phyloP scores from a whole-genome alignment of 2,113 vertebrate species.

The Phaethon lepturus region DNA sequence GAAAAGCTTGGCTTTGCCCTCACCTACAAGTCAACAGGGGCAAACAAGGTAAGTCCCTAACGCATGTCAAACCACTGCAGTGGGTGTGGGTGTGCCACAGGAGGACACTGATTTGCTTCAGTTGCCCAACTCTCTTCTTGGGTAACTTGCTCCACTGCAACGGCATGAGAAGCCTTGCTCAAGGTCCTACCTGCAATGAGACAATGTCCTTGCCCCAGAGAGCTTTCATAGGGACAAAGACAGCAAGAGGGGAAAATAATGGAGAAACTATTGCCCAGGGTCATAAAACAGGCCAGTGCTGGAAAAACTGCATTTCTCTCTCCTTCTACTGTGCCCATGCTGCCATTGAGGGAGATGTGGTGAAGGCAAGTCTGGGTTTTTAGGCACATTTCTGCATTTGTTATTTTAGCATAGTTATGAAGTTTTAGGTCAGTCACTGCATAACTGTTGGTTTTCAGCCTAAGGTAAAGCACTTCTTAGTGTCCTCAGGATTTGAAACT shows the following conservation, averaged over 20 bases:
- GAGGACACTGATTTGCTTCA: neutral
- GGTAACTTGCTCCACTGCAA: neutral
- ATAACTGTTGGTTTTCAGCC: neutral
- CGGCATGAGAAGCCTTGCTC: neutral
- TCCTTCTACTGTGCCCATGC: neutral
- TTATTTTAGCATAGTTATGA: neutral
- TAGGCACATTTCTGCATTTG: neutral
- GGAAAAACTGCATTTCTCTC: neutral
- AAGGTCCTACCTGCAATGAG: neutral
- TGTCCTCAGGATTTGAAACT: neutral
- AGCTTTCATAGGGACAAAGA: neutral
- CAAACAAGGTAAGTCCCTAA: neutral
- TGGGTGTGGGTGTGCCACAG: neutral
- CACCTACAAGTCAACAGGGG: neutral
- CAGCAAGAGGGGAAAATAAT: neutral
- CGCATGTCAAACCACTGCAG: neutral
- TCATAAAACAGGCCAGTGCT: neutral
- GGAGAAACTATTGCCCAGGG: neutral
- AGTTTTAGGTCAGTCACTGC: neutral
- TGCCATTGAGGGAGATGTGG: accelerated
- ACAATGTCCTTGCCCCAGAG: neutral
- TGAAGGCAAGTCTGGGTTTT: neutral
- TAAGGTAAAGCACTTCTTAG: neutral
- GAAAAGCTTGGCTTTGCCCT: neutral
- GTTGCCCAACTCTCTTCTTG: neutral